Percentiles rank a stretch among this genome's conserved stretches.
Evolutionary conservation across 2,888 invertebrate species (phyloP).

Genomic region (Torymus tubicola): DNA sequence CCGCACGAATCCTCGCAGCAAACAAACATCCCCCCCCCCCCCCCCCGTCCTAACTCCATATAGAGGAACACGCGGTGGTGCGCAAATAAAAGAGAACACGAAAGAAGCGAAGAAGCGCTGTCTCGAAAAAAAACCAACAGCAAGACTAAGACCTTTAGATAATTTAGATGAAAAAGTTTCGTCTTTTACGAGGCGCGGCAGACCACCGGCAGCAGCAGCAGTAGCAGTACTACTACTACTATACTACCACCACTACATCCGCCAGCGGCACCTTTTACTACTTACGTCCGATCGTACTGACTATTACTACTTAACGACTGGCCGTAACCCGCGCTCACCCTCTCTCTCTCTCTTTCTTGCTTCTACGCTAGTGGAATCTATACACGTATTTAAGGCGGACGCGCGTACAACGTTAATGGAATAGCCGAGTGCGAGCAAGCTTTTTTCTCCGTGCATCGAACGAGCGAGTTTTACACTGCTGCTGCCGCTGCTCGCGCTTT

Average conservation of each 20-base stretch:
- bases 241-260: no score
- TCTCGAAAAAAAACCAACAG: neutral
- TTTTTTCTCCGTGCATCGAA: neutral
- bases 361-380: constrained; percentile 22
- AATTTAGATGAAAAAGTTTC: constrained; percentile 45
- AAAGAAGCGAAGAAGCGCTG: neutral
- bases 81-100: neutral
- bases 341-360: neutral
- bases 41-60: no score
- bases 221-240: no score
- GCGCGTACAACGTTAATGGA: constrained; percentile 34
- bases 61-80: no score
- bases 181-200: constrained; percentile 26
- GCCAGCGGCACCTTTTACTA: constrained; percentile 28
- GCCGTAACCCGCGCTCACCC: constrained; percentile 1
- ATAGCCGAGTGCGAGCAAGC: constrained; percentile 25
- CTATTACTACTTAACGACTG: constrained; percentile 42
- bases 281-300: constrained; percentile 44
- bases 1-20: no score
- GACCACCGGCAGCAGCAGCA: neutral
- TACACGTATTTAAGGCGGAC: constrained; percentile 24
- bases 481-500: constrained; percentile 4
- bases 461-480: no score
- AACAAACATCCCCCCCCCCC: no score
- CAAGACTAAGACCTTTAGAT: constrained; percentile 27